Percentiles rank a stretch among this genome's conserved stretches.
phyloP scores from a whole-genome alignment of 2,888 invertebrate species.

The Pycnomerus fuliginosus region DNA sequence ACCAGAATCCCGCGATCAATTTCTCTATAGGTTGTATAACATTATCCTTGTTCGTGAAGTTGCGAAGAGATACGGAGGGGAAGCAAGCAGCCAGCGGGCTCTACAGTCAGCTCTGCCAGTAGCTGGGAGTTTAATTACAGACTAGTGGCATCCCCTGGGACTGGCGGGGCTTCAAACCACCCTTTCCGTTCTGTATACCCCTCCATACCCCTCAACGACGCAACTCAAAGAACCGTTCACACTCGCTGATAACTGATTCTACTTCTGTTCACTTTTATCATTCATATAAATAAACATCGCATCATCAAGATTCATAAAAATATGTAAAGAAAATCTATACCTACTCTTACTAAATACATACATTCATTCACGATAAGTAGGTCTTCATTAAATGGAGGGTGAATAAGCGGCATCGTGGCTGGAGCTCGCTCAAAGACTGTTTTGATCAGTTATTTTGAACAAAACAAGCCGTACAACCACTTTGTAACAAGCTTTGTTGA shows the following conservation, averaged over 20 bases:
- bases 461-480: slow-evolving; percentile 41
- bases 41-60: slow-evolving; percentile 46
- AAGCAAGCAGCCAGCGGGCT: slow-evolving; percentile 38
- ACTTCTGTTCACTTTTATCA: no score
- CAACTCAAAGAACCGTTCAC: slow-evolving; percentile 36
- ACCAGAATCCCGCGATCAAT: slow-evolving; percentile 45
- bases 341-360: no score
- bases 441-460: slow-evolving; percentile 44
- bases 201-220: slow-evolving; percentile 29
- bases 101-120: slow-evolving; percentile 34
- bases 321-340: no score
- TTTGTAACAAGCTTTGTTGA: slow-evolving; percentile 30
- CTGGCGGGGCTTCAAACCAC: slow-evolving; percentile 46
- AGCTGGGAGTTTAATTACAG: slow-evolving; percentile 53
- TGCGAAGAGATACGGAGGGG: slow-evolving; percentile 41
- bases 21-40: slow-evolving; percentile 46
- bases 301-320: no score
- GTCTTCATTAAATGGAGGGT: slow-evolving; percentile 33
- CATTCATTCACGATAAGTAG: slow-evolving; percentile 23
- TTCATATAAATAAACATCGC: no score
- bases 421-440: slow-evolving; percentile 35
- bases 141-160: slow-evolving; percentile 50
- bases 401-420: slow-evolving; percentile 30
- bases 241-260: slow-evolving; percentile 26
- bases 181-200: slow-evolving; percentile 34